These are phyloP conservation scores for Todiramphus chloris DNA, from an alignment of 2,113 vertebrate species.

Conservation along the genomic window DNA sequence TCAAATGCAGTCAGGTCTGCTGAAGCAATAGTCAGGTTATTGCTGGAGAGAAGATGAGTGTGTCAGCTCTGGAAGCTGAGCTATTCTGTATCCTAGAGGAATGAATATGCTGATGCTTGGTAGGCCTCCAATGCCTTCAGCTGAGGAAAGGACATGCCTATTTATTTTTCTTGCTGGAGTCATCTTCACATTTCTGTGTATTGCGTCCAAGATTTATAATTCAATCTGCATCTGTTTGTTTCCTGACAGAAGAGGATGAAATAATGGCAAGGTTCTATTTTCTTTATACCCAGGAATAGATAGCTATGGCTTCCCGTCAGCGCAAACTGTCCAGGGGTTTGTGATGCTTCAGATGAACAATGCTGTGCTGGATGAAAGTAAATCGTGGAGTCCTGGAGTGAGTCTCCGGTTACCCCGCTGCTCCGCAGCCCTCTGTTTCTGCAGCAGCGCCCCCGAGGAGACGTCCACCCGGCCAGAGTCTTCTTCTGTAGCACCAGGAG, in stretches of 20 bases:
- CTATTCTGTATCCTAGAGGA: background rate
- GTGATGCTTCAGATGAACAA: background rate
- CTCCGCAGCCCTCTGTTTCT: background rate
- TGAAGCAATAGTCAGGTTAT: background rate
- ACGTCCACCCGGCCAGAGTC: background rate
- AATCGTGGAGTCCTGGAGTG: background rate
- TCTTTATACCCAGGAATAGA: background rate
- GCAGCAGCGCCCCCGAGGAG: background rate
- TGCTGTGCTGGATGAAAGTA: background rate
- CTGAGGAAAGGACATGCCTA: background rate
- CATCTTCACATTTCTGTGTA: background rate
- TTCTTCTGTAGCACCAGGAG: background rate
- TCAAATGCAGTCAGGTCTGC: background rate
- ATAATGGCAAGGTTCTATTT: background rate
- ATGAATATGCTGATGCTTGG: background rate
- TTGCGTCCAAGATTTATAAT: background rate
- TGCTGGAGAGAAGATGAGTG: background rate
- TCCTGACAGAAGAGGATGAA: background rate
- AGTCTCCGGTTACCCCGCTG: background rate
- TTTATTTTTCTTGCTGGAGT: slow-evolving; percentile 5
- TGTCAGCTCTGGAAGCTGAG: background rate
- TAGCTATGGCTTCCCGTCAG: background rate
- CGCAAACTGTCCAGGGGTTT: background rate
- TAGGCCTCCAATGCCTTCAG: background rate
- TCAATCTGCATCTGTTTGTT: background rate